Percentiles rank a stretch among this genome's conserved stretches.
These are phyloP conservation scores for Tachina grossa DNA, from an alignment of 2,888 invertebrate species.

Conservation along the genomic window DNA sequence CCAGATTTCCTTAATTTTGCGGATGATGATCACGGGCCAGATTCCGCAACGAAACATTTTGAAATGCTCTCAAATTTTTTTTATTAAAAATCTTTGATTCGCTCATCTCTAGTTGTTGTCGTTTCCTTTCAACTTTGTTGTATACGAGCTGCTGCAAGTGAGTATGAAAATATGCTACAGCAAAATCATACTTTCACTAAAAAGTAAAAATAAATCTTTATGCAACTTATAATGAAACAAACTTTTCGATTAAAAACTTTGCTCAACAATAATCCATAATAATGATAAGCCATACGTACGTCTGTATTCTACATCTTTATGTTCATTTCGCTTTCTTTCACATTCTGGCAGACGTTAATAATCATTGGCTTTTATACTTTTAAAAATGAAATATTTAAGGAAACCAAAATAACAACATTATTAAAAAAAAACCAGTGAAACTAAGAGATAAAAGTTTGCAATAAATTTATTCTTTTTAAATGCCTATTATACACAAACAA, in stretches of 20 bases:
- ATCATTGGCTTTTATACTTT: conserved; percentile 40
- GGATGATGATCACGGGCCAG: too few relatives aligned
- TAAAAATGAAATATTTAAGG: conserved; percentile 8
- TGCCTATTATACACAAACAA: background rate
- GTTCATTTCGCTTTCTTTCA: background rate
- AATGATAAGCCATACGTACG: conserved; percentile 31
- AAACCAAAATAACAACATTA: conserved; percentile 4
- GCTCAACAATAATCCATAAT: conserved; percentile 61
- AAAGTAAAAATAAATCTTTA: conserved; percentile 33
- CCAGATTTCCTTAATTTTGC: background rate
- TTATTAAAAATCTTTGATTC: background rate
- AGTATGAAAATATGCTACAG: conserved; percentile 10
- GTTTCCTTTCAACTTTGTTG: background rate
- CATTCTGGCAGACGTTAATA: conserved; percentile 4
- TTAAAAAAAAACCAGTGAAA: conserved; percentile 2
- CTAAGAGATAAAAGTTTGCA: conserved; percentile 30
- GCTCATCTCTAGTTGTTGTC: background rate
- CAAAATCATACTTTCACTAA: background rate
- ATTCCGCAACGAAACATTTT: too few relatives aligned
- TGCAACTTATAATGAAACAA: conserved; percentile 60
- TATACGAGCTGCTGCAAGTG: too few relatives aligned
- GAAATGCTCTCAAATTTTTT: background rate
- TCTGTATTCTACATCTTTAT: background rate
- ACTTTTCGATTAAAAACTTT: conserved; percentile 70
- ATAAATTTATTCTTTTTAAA: background rate